Evolutionary conservation across 2,888 invertebrate species (phyloP), one percentile per base, ranked within the genome.

Genomic region (Oxyscelio sp.): DNA sequence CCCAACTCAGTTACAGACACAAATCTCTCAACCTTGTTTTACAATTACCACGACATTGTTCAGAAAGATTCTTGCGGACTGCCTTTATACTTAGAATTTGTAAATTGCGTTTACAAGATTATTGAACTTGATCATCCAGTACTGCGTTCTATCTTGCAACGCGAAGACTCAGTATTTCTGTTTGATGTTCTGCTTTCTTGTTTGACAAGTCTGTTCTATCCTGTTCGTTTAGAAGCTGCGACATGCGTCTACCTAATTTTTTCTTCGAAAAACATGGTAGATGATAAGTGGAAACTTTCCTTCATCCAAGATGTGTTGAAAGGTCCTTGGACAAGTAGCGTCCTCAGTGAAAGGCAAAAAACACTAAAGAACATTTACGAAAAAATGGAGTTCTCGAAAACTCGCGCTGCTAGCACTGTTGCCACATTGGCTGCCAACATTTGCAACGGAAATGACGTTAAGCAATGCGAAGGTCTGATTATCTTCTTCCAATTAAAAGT

Each of bases 371-470:
- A 79, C 13, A 17, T 4, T 4, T 43, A 21, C 4, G 66, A 78
- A n/a, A 48, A 61, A 27, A 58, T 56, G 15, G 96, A 97, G 89
- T 96, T 96, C 92, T 94, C 94, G 1, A 93, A 94, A 0, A 96
- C 96, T 83, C 94, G 96, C 89, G 95, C 95, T 0, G 93, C 95
- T 0, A 95, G 96, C 45, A 95, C 96, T 6, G 92, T 97, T 17
- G 95, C 96, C 59, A 95, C 95, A 31, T 95, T 96, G 82, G 94
- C 95, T 15, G 94, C 95, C 11, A 90, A 96, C 4, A 95, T 96
- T 24, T 94, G 95, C 40, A 86, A 85, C n/a, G 93, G 94, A 2
- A 96, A 95, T 87, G 94, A 94, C 9, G 56, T 85, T 40, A 86
- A 95, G 87, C 94, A 95, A 48, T 95, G 95, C 85, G 94, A 94